phyloP scores from a whole-genome alignment of 37 sponge, comb jelly and placozoan genomes.

The Hormiphora californensis region DNA sequence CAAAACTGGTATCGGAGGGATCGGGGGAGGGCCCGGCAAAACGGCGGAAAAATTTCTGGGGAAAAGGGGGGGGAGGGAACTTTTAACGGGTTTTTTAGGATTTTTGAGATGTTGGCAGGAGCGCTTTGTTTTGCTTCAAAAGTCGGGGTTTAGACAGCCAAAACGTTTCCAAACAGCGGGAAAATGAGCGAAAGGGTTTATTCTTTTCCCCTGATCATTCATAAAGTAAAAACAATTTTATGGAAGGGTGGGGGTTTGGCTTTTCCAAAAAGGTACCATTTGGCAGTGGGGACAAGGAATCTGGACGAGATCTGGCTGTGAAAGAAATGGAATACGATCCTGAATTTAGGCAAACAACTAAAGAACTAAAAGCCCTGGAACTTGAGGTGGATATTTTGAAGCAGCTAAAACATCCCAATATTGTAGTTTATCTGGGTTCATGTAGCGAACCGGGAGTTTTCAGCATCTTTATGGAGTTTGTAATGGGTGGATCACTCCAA shows the following conservation, averaged over 20 bases:
- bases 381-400: constrained; percentile 6
- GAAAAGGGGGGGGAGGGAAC: too few relatives aligned
- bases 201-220: too few relatives aligned
- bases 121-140: too few relatives aligned
- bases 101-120: too few relatives aligned
- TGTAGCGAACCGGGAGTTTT: not conserved
- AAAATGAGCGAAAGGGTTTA: not conserved
- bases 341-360: not conserved
- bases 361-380: not conserved
- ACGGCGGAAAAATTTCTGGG: too few relatives aligned
- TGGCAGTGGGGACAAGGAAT: not conserved
- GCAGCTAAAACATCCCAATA: constrained; percentile 7
- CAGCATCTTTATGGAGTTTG: constrained; percentile 28
- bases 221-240: too few relatives aligned
- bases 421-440: not conserved
- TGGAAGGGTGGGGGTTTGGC: too few relatives aligned
- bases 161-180: not conserved
- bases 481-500: constrained; percentile 16
- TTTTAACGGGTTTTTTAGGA: too few relatives aligned
- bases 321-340: not conserved
- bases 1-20: too few relatives aligned
- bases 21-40: too few relatives aligned
- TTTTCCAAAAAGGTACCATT: constrained; percentile 2
- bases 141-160: not conserved
- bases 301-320: not conserved